Percentiles rank a stretch among this genome's conserved stretches.
Evolutionary conservation across 2,888 invertebrate genomes (phyloP).

Genomic region (Myopa testacea): DNA sequence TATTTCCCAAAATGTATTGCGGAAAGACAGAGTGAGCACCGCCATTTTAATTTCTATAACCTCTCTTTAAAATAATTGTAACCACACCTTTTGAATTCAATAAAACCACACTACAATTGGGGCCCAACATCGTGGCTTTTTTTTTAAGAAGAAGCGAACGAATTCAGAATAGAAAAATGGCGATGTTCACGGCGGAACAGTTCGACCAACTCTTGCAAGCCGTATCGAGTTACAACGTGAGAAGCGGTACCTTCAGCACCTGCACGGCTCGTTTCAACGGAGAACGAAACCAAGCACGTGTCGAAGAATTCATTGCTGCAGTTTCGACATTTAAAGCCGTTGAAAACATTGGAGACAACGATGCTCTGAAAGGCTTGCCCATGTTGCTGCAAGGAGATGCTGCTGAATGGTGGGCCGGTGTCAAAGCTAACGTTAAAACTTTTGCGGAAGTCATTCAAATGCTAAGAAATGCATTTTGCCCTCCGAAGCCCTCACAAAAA

Average conservation of each 20-base stretch:
- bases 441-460: too few species aligned
- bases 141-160: neutral
- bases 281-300: conserved; percentile 16
- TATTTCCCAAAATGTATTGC: too few species aligned
- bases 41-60: too few species aligned
- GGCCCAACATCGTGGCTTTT: neutral
- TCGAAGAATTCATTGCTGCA: neutral
- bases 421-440: neutral
- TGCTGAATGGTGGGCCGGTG: conserved; percentile 4
- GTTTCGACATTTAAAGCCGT: neutral
- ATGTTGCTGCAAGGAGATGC: neutral
- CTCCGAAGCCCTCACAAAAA: conserved; percentile 16
- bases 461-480: too few species aligned
- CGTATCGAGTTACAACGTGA: neutral
- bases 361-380: conserved; percentile 11
- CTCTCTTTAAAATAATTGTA: too few species aligned
- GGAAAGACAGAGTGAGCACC: too few species aligned
- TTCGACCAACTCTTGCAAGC: conserved; percentile 21
- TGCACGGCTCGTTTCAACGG: conserved; percentile 35
- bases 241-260: conserved; percentile 26
- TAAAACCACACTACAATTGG: too few species aligned
- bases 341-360: neutral
- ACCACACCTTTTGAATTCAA: too few species aligned
- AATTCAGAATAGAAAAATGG: neutral
- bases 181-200: conserved; percentile 10